Conservation (phyloP, 2,888 invertebrate genomes). For the Zaprionus lineosus region DNA sequence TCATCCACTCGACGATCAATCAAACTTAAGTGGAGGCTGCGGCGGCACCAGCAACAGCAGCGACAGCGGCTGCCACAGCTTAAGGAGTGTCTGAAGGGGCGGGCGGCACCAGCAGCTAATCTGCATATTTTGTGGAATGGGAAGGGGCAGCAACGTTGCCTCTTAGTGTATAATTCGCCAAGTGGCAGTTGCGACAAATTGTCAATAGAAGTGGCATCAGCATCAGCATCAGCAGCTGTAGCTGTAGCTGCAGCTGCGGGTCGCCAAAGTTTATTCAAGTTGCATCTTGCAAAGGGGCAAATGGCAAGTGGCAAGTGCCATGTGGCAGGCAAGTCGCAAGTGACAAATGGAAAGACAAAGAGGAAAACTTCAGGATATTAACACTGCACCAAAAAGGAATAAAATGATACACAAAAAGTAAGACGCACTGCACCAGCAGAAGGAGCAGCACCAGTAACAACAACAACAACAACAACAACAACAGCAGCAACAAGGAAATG, state of each 20-base stretch:
- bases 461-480: constrained; percentile 1
- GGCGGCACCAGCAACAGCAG: constrained; percentile 13
- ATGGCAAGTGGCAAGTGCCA: not conserved
- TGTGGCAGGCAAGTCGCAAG: constrained; percentile 13
- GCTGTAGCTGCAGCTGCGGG: constrained; percentile 52
- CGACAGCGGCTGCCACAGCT: constrained; percentile 17
- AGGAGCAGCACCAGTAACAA: constrained; percentile 4
- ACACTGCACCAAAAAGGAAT: constrained; percentile 30
- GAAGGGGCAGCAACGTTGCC: constrained; percentile 17
- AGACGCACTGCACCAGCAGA: constrained; percentile 40
- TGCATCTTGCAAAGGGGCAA: constrained; percentile 31
- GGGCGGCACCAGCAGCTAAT: constrained; percentile 67
- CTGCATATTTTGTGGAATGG: constrained; percentile 73
- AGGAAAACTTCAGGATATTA: constrained; percentile 22
- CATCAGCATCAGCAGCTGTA: constrained; percentile 36
- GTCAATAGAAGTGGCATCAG: constrained; percentile 29
- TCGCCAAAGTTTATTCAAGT: constrained; percentile 36
- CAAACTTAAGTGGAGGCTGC: constrained; percentile 60
- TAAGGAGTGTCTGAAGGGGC: constrained; percentile 12
- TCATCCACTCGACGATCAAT: constrained; percentile 67
- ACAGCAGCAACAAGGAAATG: constrained; percentile 32
- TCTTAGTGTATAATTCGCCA: constrained; percentile 36
- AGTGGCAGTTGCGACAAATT: constrained; percentile 73
- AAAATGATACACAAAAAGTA: not conserved
- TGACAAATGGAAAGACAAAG: constrained; percentile 1